Conservation (phyloP, 2,888 invertebrate genomes). For the Sphaeridia pumilis region DNA sequence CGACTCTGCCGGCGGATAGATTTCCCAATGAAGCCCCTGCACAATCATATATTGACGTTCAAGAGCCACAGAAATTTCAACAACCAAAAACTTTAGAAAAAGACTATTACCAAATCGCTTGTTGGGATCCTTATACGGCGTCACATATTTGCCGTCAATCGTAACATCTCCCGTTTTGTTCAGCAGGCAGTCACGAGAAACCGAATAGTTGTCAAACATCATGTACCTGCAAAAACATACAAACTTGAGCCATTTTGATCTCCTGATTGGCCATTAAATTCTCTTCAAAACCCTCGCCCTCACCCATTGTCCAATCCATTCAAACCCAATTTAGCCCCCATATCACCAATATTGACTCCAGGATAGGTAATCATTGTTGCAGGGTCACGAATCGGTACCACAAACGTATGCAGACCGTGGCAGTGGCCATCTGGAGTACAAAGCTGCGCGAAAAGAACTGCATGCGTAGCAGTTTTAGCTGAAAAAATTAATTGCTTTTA, state of each 20-base stretch:
- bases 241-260: background rate
- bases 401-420: slow-evolving; percentile 80
- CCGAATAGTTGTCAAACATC: slow-evolving; percentile 73
- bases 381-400: slow-evolving; percentile 72
- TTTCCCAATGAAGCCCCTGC: slow-evolving; percentile 35
- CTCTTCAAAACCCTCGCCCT: slow-evolving; percentile 29
- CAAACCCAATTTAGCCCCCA: slow-evolving; percentile 83
- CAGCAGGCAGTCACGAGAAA: slow-evolving; percentile 70
- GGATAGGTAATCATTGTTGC: slow-evolving; percentile 63
- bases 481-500: background rate
- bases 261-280: background rate
- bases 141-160: slow-evolving; percentile 72
- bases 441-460: slow-evolving; percentile 79
- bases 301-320: slow-evolving; percentile 88
- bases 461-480: slow-evolving; percentile 65
- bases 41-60: slow-evolving; percentile 47
- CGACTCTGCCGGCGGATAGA: slow-evolving; percentile 21
- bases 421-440: slow-evolving; percentile 61
- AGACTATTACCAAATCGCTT: slow-evolving; percentile 66
- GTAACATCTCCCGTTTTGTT: slow-evolving; percentile 84
- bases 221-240: slow-evolving; percentile 40
- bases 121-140: slow-evolving; percentile 78
- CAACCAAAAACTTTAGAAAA: too few species aligned
- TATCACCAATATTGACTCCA: slow-evolving; percentile 77
- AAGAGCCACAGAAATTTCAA: background rate